Evolutionary conservation across 37 sponge, comb jelly and placozoan genomes (phyloP).

Genomic region (Eunapius fragilis): DNA sequence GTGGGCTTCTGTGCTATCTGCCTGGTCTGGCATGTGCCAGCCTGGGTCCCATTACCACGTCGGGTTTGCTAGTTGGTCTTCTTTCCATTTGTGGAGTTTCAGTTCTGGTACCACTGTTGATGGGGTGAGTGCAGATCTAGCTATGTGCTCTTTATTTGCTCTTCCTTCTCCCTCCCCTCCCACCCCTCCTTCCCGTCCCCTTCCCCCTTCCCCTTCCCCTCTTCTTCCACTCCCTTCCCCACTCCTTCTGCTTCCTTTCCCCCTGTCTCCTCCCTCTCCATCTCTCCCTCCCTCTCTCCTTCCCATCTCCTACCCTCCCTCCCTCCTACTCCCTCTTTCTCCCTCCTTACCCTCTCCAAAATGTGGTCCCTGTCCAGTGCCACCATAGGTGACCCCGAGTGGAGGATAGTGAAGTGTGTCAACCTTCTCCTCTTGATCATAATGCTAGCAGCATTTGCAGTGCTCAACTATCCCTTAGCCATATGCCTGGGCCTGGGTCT

Average conservation of each 20-base stretch:
- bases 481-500: background rate
- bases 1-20: constrained; percentile 11
- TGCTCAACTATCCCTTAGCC: background rate
- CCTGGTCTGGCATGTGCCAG: constrained; percentile 9
- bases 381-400: background rate
- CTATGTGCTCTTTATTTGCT: too few relatives aligned
- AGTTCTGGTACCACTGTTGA: background rate
- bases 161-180: too few relatives aligned
- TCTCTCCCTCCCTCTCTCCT: too few relatives aligned
- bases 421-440: background rate
- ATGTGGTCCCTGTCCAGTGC: background rate
- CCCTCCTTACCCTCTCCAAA: background rate
- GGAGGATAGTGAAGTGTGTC: background rate
- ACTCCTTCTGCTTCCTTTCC: too few relatives aligned
- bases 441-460: background rate
- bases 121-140: constrained; percentile 14
- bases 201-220: too few relatives aligned
- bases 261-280: too few relatives aligned
- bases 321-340: background rate
- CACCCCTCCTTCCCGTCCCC: too few relatives aligned
- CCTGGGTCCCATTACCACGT: background rate
- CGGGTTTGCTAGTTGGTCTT: constrained; percentile 4
- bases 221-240: too few relatives aligned
- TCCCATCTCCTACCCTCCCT: background rate
- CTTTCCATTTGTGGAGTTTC: background rate